Percentiles rank a stretch among this genome's conserved stretches.
phyloP scores from a whole-genome alignment of 2,113 vertebrate genomes.

The Paradoxurus hermaphroditus region DNA sequence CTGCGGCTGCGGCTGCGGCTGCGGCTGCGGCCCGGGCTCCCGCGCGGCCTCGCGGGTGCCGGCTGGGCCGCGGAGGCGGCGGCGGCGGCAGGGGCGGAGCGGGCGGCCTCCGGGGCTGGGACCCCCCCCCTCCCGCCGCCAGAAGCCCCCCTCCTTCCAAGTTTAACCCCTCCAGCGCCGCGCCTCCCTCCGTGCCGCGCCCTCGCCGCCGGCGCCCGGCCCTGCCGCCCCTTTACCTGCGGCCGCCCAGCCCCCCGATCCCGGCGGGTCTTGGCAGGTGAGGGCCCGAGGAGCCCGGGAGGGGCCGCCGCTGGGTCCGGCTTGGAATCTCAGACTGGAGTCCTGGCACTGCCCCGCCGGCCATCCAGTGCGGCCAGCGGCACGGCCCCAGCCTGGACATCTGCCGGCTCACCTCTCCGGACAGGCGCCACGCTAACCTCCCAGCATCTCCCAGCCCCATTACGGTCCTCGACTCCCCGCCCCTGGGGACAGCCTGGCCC shows the following conservation, averaged over 20 bases:
- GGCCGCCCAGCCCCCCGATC: not conserved
- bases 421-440: not conserved
- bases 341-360: not conserved
- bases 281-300: not conserved
- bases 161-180: constrained; percentile 52
- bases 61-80: constrained; percentile 50
- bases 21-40: not conserved
- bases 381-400: not conserved
- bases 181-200: not conserved
- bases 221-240: constrained; percentile 42
- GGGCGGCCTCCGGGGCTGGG: constrained; percentile 41
- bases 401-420: not conserved
- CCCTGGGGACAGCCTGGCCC: not conserved
- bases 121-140: constrained; percentile 21
- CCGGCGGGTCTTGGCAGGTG: not conserved
- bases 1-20: constrained; percentile 18
- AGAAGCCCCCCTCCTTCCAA: constrained; percentile 51
- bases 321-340: not conserved
- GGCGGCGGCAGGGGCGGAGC: constrained; percentile 51
- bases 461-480: not conserved
- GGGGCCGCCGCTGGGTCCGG: not conserved
- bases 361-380: not conserved
- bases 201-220: not conserved
- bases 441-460: constrained; percentile 28
- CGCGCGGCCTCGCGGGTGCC: constrained; percentile 48